These are phyloP conservation scores for Mobula hypostoma DNA, from an alignment of 2,113 vertebrate genomes.

Conservation along the genomic window DNA sequence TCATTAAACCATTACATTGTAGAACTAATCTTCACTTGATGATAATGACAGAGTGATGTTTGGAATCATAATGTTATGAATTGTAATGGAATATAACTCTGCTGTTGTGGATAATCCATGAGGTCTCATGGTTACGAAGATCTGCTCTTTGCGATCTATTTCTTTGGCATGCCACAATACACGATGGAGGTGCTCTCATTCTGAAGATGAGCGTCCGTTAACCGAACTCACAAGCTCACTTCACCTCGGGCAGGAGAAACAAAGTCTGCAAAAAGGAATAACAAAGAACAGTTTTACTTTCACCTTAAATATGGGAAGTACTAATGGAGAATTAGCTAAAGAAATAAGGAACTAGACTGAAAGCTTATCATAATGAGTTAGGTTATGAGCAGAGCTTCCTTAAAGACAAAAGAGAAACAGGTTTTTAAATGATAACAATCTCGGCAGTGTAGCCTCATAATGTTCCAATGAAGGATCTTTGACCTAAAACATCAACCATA, in stretches of 20 bases:
- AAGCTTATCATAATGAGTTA: background rate
- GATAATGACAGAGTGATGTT: too few species aligned
- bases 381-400: background rate
- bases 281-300: background rate
- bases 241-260: background rate
- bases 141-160: too few species aligned
- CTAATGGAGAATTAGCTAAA: conserved; percentile 10
- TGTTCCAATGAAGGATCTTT: too few species aligned
- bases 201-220: background rate
- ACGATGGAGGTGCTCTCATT: too few species aligned
- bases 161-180: too few species aligned
- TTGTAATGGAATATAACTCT: too few species aligned
- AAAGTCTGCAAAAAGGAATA: background rate
- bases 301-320: conserved; percentile 22
- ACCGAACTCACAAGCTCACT: background rate
- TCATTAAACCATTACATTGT: too few species aligned
- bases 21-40: too few species aligned
- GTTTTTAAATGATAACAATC: background rate
- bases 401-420: background rate
- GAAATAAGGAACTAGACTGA: conserved; percentile 15
- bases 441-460: background rate
- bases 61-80: too few species aligned
- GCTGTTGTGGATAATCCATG: too few species aligned
- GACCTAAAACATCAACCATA: too few species aligned
- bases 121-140: too few species aligned